Evolutionary conservation across 2,113 vertebrate genomes (phyloP).

Genomic region (Hemiprocne comata): DNA sequence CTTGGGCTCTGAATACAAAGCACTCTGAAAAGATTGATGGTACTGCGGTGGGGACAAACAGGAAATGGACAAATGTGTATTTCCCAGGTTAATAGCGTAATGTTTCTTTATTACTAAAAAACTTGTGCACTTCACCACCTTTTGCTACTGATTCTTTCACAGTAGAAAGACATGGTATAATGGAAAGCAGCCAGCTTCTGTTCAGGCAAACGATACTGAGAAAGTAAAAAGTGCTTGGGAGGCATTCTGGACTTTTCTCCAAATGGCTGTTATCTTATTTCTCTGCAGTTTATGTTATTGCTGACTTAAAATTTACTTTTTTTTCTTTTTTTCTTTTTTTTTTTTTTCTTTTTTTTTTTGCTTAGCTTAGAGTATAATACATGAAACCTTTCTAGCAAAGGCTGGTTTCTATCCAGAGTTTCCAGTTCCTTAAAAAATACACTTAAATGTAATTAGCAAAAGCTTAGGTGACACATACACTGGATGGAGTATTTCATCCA

Average conservation of each 20-base stretch:
- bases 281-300: background rate
- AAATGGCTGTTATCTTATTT: background rate
- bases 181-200: background rate
- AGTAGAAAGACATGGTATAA: conserved; percentile 11
- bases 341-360: background rate
- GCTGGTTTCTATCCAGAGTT: background rate
- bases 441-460: conserved; percentile 52
- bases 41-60: conserved; percentile 75
- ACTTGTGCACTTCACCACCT: conserved; percentile 58
- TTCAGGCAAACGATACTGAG: background rate
- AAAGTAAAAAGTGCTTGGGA: background rate
- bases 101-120: conserved; percentile 72
- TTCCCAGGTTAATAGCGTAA: conserved; percentile 76
- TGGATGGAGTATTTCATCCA: conserved; percentile 10
- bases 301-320: background rate
- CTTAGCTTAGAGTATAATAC: background rate
- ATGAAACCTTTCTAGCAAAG: background rate
- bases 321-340: background rate
- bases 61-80: conserved; percentile 76
- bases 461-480: conserved; percentile 17
- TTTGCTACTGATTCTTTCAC: conserved; percentile 54
- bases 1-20: conserved; percentile 76
- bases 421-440: conserved; percentile 36
- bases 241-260: background rate
- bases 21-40: conserved; percentile 80